Evolutionary conservation across 2,797 vertebrate genomes (phyloP).

Genomic region (Gobionotothen gibberifrons): DNA sequence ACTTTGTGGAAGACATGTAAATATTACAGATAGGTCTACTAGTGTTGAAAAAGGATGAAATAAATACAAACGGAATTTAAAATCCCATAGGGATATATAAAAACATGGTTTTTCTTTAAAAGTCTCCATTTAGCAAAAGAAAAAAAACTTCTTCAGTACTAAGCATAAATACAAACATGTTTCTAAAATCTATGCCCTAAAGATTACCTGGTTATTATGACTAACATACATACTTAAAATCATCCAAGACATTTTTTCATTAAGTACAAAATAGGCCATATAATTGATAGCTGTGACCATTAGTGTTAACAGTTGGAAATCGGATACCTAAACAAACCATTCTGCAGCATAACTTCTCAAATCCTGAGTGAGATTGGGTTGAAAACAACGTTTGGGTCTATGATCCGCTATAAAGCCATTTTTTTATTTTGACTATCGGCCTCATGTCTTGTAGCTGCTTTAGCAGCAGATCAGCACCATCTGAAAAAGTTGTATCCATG

Average conservation of each 20-base stretch:
- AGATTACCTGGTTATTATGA: conserved; percentile 86
- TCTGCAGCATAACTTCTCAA: conserved; percentile 88
- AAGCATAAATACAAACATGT: conserved; percentile 96
- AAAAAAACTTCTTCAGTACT: conserved; percentile 85
- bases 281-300: conserved; percentile 76
- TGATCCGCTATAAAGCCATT: conserved; percentile 85
- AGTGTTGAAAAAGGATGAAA: conserved; percentile 88
- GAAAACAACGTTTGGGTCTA: conserved; percentile 77
- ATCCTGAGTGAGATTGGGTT: conserved; percentile 88
- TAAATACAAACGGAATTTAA: conserved; percentile 88
- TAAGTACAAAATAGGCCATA: conserved; percentile 83
- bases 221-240: conserved; percentile 86
- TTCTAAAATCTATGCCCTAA: conserved; percentile 90
- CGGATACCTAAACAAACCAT: conserved; percentile 81
- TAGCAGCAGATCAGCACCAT: conserved; percentile 90
- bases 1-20: conserved; percentile 91
- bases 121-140: conserved; percentile 89
- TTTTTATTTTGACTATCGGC: conserved; percentile 93
- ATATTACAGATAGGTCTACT: conserved; percentile 89
- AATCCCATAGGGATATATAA: conserved; percentile 99
- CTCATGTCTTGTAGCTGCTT: conserved; percentile 99
- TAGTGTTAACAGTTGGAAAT: conserved; percentile 80
- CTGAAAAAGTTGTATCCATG: conserved; percentile 92
- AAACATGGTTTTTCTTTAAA: conserved; percentile 94
- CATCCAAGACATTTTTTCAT: conserved; percentile 83